These are phyloP conservation scores for Metaphire vulgaris DNA, from an alignment of 1,140 invertebrate genomes.

Conservation along the genomic window DNA sequence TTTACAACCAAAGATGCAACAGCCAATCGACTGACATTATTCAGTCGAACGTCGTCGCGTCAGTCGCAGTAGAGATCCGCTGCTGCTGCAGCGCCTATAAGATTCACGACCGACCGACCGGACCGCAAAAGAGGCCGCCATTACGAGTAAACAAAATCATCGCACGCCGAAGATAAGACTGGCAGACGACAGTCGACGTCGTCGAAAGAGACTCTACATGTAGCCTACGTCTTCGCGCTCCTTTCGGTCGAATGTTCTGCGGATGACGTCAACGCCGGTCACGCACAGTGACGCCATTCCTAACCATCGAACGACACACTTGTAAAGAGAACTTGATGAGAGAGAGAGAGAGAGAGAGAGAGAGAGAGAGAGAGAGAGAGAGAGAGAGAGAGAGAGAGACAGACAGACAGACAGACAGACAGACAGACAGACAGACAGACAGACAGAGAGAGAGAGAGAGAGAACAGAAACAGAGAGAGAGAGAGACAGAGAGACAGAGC, in stretches of 20 bases:
- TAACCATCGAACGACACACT: no score
- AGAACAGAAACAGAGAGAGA: background rate
- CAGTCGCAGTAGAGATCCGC: no score
- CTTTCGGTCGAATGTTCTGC: background rate
- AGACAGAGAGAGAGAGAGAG: background rate
- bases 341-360: slow-evolving; percentile 1
- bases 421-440: background rate
- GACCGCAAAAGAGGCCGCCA: no score
- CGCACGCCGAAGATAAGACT: background rate
- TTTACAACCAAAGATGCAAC: no score
- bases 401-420: background rate
- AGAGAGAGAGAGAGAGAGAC: background rate
- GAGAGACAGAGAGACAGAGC: background rate
- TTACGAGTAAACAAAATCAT: background rate
- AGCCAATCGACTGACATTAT: no score
- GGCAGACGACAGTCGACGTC: no score
- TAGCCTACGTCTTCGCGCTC: background rate
- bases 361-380: slow-evolving; percentile 1
- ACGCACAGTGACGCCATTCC: background rate
- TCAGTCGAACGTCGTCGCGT: no score
- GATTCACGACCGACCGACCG: no score
- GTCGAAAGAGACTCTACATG: background rate
- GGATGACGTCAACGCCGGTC: background rate
- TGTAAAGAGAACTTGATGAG: background rate
- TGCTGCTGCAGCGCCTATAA: no score